A percentile compares a stretch with the other conserved stretches of the same genome.
phyloP scores from a whole-genome alignment of 2,113 vertebrate species.

The Pyxicephalus adspersus region DNA sequence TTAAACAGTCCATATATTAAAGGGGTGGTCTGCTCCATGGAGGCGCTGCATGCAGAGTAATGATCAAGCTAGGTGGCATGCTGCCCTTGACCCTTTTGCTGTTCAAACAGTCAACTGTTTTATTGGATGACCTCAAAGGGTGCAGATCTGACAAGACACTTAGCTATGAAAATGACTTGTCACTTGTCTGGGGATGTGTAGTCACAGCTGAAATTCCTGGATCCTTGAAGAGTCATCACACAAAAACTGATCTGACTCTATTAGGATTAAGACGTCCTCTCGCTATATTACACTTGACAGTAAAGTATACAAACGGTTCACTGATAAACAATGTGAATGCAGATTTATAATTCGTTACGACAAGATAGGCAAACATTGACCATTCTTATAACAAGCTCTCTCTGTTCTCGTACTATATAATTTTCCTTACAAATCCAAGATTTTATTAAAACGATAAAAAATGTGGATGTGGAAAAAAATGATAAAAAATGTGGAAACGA shows the following conservation, averaged over 20 bases:
- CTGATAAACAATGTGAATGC: no score
- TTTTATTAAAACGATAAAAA: no score
- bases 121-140: slow-evolving; percentile 27
- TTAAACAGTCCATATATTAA: neutral
- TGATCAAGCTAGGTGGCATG: slow-evolving; percentile 3
- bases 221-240: slow-evolving; percentile 19
- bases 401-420: no score
- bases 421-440: no score
- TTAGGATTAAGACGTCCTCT: neutral
- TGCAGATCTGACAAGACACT: slow-evolving; percentile 21
- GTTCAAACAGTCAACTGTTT: slow-evolving; percentile 3
- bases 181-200: slow-evolving; percentile 22
- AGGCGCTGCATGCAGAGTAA: neutral
- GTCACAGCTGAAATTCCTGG: slow-evolving; percentile 37
- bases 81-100: slow-evolving; percentile 4
- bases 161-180: slow-evolving; percentile 35
- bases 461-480: no score
- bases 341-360: no score
- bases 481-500: no score
- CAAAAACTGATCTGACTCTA: neutral
- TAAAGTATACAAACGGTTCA: no score
- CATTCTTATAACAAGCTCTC: no score
- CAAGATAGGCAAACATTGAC: no score
- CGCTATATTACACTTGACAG: no score
- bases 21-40: neutral